Percentiles rank a stretch among this genome's conserved stretches.
These are phyloP conservation scores for Sorex araneus DNA, from an alignment of 2,113 vertebrate genomes.

Conservation along the genomic window DNA sequence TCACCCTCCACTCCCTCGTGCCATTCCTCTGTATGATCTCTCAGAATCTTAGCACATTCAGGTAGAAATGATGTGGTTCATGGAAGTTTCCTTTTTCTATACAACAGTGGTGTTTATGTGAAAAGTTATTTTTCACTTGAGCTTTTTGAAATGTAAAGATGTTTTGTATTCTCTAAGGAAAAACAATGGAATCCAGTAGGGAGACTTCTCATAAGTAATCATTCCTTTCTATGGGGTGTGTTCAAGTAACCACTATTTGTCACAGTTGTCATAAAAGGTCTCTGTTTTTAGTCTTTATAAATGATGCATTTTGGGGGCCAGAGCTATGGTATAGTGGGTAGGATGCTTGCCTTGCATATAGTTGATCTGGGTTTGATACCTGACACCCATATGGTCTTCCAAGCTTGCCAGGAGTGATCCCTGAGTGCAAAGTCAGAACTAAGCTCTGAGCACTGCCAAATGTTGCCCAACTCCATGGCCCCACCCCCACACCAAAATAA, in stretches of 20 bases:
- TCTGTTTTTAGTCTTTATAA: conserved; percentile 32
- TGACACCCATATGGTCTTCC: no score
- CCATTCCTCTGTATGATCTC: background rate
- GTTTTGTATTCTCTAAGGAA: conserved; percentile 34
- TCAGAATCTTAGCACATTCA: conserved; percentile 8
- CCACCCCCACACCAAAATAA: no score
- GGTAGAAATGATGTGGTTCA: conserved; percentile 27
- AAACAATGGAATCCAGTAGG: conserved; percentile 30
- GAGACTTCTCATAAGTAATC: conserved; percentile 31
- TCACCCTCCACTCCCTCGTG: background rate
- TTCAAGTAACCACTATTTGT: conserved; percentile 7
- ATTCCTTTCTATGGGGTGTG: background rate
- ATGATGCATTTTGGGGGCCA: background rate
- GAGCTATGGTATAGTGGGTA: no score
- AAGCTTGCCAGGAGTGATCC: no score
- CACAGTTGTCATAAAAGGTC: conserved; percentile 43
- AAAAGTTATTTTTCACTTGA: conserved; percentile 53
- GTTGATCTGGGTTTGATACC: no score
- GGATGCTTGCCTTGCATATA: no score
- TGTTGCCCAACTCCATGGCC: no score
- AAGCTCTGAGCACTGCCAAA: no score
- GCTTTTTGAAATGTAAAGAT: conserved; percentile 54
- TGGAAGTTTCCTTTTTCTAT: conserved; percentile 25
- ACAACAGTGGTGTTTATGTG: conserved; percentile 12
- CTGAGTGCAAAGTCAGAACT: no score